Base-by-base conservation (phyloP, 1,140 invertebrate species). In the Macrocentrus cingulum region DNA sequence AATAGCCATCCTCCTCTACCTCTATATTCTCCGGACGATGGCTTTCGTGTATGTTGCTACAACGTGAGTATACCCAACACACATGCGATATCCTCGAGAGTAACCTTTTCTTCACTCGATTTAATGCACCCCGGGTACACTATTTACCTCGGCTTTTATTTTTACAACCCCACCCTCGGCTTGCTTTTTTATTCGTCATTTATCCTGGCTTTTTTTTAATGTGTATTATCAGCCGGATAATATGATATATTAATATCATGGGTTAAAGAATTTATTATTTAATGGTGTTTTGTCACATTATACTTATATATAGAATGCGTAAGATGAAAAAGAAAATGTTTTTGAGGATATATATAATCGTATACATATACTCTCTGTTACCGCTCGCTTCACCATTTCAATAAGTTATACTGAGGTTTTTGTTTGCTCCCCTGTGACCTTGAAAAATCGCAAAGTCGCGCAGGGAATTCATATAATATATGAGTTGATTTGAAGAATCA, bases 401-500 rank as follows among this genome's bases (percentile, higher is more conserved):
- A n/a, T n/a, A n/a, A n/a, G n/a, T n/a, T n/a, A n/a, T n/a, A n/a
- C n/a, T n/a, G n/a, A n/a, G n/a, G n/a, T n/a, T n/a, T n/a, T 23
- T 13, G 19, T 19, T 44, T 36, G n/a, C 49, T 52, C 45, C 22
- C 45, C 44, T 41, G 45, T 41, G 37, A 59, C 42, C 57, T 50
- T 59, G 50, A 42, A 50, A 46, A 46, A 57, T 55, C 42, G 20
- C 29, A 39, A 16, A 49, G 34, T 36, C 32, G 32, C 44, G 15
- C n/a, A 32, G 41, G 48, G 50, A 53, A 53, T 59, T 59, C 19
- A 34, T 34, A 34, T 34, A n/a, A n/a, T n/a, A 39, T 59, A 36
- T 42, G 57, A 59, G 52, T 59, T 53, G 39, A 59, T 53, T 59
- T 42, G 46, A 59, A 42, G 57, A 53, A 46, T 37, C n/a, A n/a